Evolutionary conservation across 2,113 vertebrate genomes (phyloP).

Genomic region (Campylomormyrus tamandua): DNA sequence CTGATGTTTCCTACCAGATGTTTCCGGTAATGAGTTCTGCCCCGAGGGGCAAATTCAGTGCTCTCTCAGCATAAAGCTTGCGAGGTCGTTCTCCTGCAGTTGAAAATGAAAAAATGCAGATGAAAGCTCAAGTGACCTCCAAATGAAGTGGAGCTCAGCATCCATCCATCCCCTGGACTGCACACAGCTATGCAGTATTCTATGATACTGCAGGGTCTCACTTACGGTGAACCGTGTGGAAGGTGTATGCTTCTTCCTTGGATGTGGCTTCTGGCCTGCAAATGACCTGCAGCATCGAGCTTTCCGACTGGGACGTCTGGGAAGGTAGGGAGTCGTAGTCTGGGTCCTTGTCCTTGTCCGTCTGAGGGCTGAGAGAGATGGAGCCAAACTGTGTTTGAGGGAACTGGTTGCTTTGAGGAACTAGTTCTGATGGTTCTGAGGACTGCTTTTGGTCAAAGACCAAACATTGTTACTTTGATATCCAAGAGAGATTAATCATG

Average conservation of each 20-base stretch:
- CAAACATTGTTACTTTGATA: background rate
- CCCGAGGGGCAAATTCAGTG: slow-evolving; percentile 66
- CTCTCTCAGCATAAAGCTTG: slow-evolving; percentile 68
- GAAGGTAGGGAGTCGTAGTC: slow-evolving; percentile 82
- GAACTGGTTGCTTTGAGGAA: background rate
- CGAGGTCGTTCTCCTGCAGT: slow-evolving; percentile 62
- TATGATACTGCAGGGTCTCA: background rate
- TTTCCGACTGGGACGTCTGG: slow-evolving; percentile 84
- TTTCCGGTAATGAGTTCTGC: slow-evolving; percentile 69
- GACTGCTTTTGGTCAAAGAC: background rate
- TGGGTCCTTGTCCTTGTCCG: slow-evolving; percentile 81
- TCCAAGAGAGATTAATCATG: background rate
- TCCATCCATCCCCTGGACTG: background rate
- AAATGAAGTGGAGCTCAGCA: background rate
- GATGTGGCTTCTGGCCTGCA: slow-evolving; percentile 83
- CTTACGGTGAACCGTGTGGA: slow-evolving; percentile 69
- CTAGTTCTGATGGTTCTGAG: background rate
- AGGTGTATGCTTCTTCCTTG: slow-evolving; percentile 69
- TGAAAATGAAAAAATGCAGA: slow-evolving; percentile 12
- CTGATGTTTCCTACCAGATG: slow-evolving; percentile 55
- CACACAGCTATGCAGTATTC: background rate
- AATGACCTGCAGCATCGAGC: slow-evolving; percentile 92
- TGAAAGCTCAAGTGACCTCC: background rate
- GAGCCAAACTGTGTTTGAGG: too few relatives aligned
- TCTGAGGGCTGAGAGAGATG: slow-evolving; percentile 78